phyloP scores from a whole-genome alignment of 2,888 invertebrate species.

The Aspidiotus rigidus region DNA sequence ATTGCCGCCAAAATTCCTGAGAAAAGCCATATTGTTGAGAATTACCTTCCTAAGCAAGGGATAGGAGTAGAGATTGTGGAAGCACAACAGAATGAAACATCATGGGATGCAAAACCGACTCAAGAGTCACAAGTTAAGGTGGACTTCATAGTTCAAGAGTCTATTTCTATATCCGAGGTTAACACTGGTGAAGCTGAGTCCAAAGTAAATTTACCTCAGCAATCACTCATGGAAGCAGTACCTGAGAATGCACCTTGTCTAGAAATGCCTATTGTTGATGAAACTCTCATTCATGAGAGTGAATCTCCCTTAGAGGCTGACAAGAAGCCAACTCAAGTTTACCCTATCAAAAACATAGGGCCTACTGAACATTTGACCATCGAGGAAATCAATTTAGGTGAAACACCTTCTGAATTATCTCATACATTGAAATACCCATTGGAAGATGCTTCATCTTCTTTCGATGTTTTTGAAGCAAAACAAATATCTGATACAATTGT shows the following conservation, averaged over 20 bases:
- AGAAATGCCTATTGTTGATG: conserved; percentile 51
- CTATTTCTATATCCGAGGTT: conserved; percentile 52
- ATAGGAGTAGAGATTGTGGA: conserved; percentile 53
- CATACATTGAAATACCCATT: conserved; percentile 50
- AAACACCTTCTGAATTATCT: conserved; percentile 48
- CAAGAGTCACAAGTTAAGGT: conserved; percentile 52
- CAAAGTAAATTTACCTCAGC: conserved; percentile 45
- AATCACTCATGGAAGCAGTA: conserved; percentile 43
- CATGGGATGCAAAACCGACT: conserved; percentile 47
- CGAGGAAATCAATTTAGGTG: conserved; percentile 52
- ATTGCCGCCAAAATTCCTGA: conserved; percentile 44
- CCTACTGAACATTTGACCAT: conserved; percentile 53
- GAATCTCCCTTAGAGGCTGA: conserved; percentile 51
- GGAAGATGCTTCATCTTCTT: conserved; percentile 48
- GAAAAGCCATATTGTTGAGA: conserved; percentile 47
- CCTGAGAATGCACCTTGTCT: conserved; percentile 47
- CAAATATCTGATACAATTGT: conserved; percentile 52
- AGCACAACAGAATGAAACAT: conserved; percentile 56
- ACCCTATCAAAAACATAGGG: conserved; percentile 53
- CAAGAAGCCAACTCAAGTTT: conserved; percentile 47
- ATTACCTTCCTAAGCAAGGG: conserved; percentile 46
- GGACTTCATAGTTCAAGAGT: conserved; percentile 52
- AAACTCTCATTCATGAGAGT: conserved; percentile 57
- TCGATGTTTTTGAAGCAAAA: conserved; percentile 57
- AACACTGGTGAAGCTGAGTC: conserved; percentile 53